Conservation (phyloP, 2,888 invertebrate genomes). For the Luffia ferchaultella region DNA sequence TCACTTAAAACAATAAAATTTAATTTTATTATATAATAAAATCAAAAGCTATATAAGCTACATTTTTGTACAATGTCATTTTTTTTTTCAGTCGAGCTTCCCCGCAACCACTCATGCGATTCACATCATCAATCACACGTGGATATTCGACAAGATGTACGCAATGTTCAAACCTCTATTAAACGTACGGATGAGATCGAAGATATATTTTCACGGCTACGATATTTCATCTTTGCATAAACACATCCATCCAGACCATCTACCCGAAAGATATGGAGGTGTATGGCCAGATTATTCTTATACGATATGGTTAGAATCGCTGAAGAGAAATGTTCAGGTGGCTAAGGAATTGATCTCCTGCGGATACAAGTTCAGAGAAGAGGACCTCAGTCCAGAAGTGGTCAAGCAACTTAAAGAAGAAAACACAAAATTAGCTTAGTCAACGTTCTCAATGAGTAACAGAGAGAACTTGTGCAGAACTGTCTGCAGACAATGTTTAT, state of each 20-base stretch:
- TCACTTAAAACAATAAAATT: too few species aligned
- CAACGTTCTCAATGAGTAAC: not conserved
- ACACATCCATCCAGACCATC: constrained; percentile 72
- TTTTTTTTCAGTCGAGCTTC: constrained; percentile 71
- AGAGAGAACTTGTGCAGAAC: not conserved
- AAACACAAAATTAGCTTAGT: constrained; percentile 30
- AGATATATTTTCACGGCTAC: constrained; percentile 75
- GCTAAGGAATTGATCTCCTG: constrained; percentile 69
- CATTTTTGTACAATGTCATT: too few species aligned
- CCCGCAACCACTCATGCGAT: constrained; percentile 77
- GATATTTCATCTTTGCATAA: constrained; percentile 77
- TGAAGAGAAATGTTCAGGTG: constrained; percentile 64
- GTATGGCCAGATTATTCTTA: constrained; percentile 76
- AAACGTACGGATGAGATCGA: constrained; percentile 71
- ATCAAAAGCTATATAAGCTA: too few species aligned
- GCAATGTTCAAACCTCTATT: constrained; percentile 81
- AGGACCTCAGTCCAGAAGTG: constrained; percentile 41
- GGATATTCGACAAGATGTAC: constrained; percentile 82
- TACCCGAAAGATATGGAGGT: constrained; percentile 78
- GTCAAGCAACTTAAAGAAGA: constrained; percentile 39
- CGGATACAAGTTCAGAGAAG: constrained; percentile 68
- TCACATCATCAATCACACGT: constrained; percentile 82
- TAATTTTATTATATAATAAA: too few species aligned
- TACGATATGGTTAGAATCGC: constrained; percentile 75
- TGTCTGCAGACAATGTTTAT: not conserved